A percentile compares a stretch with the other conserved stretches of the same genome.
Evolutionary conservation across 1,140 invertebrate species (phyloP).

Genomic region (Potamilus streckersoni): DNA sequence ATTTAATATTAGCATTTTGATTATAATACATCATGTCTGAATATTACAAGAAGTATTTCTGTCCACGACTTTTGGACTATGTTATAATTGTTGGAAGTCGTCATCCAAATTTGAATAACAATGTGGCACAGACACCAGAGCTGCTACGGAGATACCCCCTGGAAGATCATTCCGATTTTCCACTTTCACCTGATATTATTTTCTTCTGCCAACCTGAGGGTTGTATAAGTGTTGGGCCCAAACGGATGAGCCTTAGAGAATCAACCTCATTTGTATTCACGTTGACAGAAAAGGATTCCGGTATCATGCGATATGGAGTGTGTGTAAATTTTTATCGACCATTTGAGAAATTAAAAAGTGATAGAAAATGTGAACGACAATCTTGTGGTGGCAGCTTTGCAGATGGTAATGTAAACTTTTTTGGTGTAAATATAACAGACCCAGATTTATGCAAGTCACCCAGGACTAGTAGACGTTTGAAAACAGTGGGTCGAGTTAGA

Average conservation of each 20-base stretch:
- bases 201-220: constrained; percentile 99
- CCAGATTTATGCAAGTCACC: constrained; percentile 66
- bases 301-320: constrained; percentile 83
- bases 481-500: constrained; percentile 55
- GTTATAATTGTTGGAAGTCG: constrained; percentile 94
- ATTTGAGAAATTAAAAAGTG: constrained; percentile 73
- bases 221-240: constrained; percentile 89
- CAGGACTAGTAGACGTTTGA: constrained; percentile 52
- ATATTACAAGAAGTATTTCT: constrained; percentile 70
- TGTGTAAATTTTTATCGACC: constrained; percentile 99
- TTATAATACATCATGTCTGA: constrained; percentile 32
- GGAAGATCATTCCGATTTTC: constrained; percentile 96
- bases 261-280: constrained; percentile 98
- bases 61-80: constrained; percentile 85
- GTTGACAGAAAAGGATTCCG: constrained; percentile 98
- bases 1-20: neutral
- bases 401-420: constrained; percentile 35
- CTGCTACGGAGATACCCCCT: constrained; percentile 87
- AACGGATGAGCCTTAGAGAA: constrained; percentile 79
- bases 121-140: constrained; percentile 66
- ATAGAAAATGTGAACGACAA: constrained; percentile 17
- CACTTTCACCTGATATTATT: constrained; percentile 96
- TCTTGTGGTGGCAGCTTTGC: constrained; percentile 19
- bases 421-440: constrained; percentile 74
- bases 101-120: constrained; percentile 71